Evolutionary conservation across 1,140 invertebrate genomes (phyloP).

Genomic region (Polypedilum pembai): DNA sequence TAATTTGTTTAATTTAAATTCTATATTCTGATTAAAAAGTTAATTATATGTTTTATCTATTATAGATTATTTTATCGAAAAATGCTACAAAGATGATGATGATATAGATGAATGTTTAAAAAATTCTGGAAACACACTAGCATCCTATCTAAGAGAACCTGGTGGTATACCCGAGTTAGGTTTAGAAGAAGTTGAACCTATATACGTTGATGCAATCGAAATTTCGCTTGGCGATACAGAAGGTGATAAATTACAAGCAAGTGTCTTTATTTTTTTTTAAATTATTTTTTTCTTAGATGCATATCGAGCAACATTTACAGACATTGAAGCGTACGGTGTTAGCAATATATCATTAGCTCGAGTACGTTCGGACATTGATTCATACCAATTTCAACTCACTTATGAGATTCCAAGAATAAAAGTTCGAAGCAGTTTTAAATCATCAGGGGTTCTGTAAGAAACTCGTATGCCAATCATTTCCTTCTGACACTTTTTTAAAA

Average conservation of each 20-base stretch:
- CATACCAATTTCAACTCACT: constrained; percentile 68
- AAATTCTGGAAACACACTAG: constrained; percentile 61
- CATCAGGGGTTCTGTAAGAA: constrained; percentile 56
- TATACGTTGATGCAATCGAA: constrained; percentile 70
- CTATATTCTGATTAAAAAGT: no score
- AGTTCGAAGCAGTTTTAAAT: constrained; percentile 65
- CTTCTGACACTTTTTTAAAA: background rate
- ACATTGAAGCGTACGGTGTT: constrained; percentile 69
- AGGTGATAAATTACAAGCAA: constrained; percentile 46
- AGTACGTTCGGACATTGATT: constrained; percentile 64
- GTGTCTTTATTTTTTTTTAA: no score
- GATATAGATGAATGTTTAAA: constrained; percentile 64
- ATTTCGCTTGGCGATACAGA: constrained; percentile 56
- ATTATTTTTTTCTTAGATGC: constrained; percentile 46
- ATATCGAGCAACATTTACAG: constrained; percentile 66
- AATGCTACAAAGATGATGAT: constrained; percentile 58
- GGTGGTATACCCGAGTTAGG: constrained; percentile 56
- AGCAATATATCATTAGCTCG: constrained; percentile 67
- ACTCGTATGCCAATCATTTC: background rate
- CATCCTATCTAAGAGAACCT: constrained; percentile 54
- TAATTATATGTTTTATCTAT: no score
- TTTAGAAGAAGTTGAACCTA: constrained; percentile 60
- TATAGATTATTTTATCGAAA: constrained; percentile 54
- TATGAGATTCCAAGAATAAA: constrained; percentile 68
- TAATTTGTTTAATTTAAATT: no score